Percentiles rank a stretch among this genome's conserved stretches.
Evolutionary conservation across 2,113 vertebrate genomes (phyloP).

Genomic region (Junco hyemalis): DNA sequence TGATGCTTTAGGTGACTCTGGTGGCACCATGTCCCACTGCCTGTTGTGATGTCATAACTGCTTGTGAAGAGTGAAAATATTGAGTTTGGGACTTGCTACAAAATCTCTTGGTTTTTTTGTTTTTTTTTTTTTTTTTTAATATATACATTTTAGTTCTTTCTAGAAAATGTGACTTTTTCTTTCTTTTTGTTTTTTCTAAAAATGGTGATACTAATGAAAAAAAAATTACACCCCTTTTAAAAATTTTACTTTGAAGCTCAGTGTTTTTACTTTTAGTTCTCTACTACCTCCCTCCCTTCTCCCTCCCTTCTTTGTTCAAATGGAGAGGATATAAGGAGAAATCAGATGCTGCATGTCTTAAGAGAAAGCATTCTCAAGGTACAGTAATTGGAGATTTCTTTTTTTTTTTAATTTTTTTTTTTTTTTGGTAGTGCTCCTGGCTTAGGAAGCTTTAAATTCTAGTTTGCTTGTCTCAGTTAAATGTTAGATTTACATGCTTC

Average conservation of each 20-base stretch:
- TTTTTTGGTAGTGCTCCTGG: constrained; percentile 33
- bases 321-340: constrained; percentile 98
- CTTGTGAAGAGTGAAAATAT: neutral
- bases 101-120: neutral
- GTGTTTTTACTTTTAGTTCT: constrained; percentile 98
- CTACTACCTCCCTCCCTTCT: constrained; percentile 95
- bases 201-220: constrained; percentile 12
- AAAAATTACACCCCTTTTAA: constrained; percentile 59
- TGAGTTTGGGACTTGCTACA: neutral
- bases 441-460: constrained; percentile 55
- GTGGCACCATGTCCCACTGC: neutral
- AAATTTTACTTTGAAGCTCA: constrained; percentile 84
- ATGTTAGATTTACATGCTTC: constrained; percentile 22
- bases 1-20: neutral
- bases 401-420: neutral
- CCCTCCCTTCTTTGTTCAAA: constrained; percentile 99
- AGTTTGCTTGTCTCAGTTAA: neutral
- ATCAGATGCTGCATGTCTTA: constrained; percentile 92
- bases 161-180: constrained; percentile 2
- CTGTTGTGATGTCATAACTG: neutral
- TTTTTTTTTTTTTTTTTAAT: neutral
- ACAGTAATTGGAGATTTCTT: constrained; percentile 80
- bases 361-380: constrained; percentile 97
- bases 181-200: neutral
- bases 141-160: neutral